Evolutionary conservation across 2,797 vertebrate species (phyloP).

Genomic region (Remorina albescens): DNA sequence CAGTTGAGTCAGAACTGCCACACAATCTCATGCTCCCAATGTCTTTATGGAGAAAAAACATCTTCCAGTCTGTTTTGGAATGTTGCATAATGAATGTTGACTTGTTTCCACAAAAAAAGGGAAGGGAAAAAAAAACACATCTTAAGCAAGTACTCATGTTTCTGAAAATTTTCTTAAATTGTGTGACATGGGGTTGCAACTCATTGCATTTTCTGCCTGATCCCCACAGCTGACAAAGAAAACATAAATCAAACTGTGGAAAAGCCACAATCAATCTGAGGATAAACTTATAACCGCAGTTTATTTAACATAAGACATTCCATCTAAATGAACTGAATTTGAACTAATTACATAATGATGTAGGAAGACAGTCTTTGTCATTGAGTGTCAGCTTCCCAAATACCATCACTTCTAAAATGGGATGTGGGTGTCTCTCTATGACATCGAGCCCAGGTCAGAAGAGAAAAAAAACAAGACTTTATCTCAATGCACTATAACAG

Average conservation of each 20-base stretch:
- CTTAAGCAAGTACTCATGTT: conserved; percentile 29
- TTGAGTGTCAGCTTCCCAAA: conserved; percentile 55
- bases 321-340: conserved; percentile 36
- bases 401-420: conserved; percentile 44
- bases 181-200: conserved; percentile 23
- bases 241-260: conserved; percentile 32
- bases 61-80: conserved; percentile 69
- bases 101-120: conserved; percentile 33
- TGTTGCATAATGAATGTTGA: conserved; percentile 58
- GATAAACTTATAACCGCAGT: conserved; percentile 24
- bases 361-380: conserved; percentile 72
- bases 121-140: conserved; percentile 1
- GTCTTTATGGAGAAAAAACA: conserved; percentile 29
- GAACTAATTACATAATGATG: conserved; percentile 57
- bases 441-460: conserved; percentile 43
- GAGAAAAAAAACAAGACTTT: conserved; percentile 8
- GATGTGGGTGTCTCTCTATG: conserved; percentile 70
- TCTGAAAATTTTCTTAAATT: conserved; percentile 27
- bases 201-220: conserved; percentile 24
- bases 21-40: conserved; percentile 37
- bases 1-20: conserved; percentile 15
- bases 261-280: conserved; percentile 12
- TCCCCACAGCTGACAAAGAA: conserved; percentile 34
- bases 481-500: conserved; percentile 88
- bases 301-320: conserved; percentile 44